These are phyloP conservation scores for Simalia tracyae DNA, from an alignment of 2,797 vertebrate genomes.

Conservation along the genomic window DNA sequence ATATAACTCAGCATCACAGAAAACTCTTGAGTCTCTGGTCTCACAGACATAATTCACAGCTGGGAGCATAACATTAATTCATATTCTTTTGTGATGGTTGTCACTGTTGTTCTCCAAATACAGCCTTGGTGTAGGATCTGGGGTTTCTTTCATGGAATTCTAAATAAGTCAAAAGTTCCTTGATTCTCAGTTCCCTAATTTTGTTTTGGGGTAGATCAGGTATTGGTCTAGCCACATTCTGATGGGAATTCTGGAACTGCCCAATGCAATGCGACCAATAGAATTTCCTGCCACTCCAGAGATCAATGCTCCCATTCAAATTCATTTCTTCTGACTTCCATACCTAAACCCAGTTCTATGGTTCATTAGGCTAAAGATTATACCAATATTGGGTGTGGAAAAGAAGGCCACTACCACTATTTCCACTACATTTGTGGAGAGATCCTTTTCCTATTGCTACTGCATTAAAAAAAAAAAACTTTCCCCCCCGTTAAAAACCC, in stretches of 20 bases:
- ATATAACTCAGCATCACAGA: neutral
- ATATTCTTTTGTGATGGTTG: neutral
- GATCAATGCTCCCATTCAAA: neutral
- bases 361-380: neutral
- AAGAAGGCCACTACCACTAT: neutral
- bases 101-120: neutral
- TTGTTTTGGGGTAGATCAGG: neutral
- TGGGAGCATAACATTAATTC: neutral
- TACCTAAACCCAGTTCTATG: neutral
- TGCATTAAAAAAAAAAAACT: neutral
- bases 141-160: neutral
- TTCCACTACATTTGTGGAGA: neutral
- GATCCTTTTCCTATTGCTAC: neutral
- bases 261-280: neutral
- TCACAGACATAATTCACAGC: neutral
- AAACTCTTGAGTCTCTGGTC: neutral
- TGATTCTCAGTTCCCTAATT: neutral
- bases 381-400: neutral
- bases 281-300: neutral
- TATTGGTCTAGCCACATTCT: neutral
- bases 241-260: neutral
- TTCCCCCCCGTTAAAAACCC: neutral
- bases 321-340: neutral
- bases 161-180: neutral
- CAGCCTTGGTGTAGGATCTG: neutral